Percentiles rank a stretch among this genome's conserved stretches.
These are phyloP conservation scores for Cardinalis cardinalis DNA, from an alignment of 2,113 vertebrate genomes.

Conservation along the genomic window DNA sequence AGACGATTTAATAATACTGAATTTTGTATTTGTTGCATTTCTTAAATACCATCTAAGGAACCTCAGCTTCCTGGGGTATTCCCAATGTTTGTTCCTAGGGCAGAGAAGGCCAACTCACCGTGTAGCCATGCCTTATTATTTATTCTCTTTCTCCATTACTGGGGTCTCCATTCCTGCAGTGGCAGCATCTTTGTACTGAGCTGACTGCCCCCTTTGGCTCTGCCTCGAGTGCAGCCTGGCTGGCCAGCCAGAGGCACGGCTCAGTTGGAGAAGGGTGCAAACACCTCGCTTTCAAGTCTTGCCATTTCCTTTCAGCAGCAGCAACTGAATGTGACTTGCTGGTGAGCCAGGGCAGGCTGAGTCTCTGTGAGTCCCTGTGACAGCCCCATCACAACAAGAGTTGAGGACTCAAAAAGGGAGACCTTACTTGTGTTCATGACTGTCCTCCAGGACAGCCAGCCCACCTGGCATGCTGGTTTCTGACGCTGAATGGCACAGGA, in stretches of 20 bases:
- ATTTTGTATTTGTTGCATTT: not conserved
- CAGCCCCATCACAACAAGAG: not conserved
- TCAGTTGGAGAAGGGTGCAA: not conserved
- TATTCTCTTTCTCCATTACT: not conserved
- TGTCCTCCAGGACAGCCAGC: not conserved
- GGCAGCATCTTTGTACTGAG: not conserved
- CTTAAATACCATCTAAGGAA: slow-evolving; percentile 9
- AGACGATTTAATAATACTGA: not conserved
- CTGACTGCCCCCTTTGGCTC: not conserved
- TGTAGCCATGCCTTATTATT: fast-evolving
- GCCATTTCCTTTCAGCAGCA: not conserved
- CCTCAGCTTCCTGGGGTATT: slow-evolving; percentile 12
- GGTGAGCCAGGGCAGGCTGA: fast-evolving
- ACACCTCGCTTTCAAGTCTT: not conserved
- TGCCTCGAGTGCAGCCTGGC: not conserved
- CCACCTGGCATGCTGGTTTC: fast-evolving
- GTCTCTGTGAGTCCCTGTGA: not conserved
- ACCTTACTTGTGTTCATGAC: not conserved
- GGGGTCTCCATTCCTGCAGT: not conserved
- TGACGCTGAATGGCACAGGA: not conserved
- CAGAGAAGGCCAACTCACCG: not conserved
- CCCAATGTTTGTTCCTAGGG: not conserved
- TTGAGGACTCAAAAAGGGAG: not conserved
- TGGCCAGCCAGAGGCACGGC: not conserved
- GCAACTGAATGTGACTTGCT: not conserved